Evolutionary conservation across 1,140 invertebrate genomes (phyloP).

Genomic region (Macrocentrus cingulum): DNA sequence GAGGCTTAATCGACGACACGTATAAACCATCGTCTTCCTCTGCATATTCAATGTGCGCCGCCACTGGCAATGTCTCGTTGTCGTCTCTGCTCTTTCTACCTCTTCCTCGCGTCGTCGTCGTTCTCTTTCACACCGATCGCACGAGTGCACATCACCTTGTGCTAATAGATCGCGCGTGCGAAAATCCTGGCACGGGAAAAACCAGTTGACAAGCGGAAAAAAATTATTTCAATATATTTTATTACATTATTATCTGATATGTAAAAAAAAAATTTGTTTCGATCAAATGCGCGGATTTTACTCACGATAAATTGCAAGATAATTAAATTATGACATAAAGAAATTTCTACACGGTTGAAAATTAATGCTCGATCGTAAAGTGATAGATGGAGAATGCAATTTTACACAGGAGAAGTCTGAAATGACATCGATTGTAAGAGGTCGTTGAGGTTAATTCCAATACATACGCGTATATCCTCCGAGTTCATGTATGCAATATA

Average conservation of each 20-base stretch:
- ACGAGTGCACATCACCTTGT: constrained; percentile 13
- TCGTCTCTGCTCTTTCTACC: constrained; percentile 27
- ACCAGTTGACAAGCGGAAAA: no score
- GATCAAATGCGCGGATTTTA: no score
- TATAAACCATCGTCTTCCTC: constrained; percentile 53
- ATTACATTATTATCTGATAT: no score
- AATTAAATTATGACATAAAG: neutral
- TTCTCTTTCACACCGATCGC: constrained; percentile 6
- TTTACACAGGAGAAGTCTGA: constrained; percentile 20
- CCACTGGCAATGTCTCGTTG: constrained; percentile 1
- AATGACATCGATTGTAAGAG: constrained; percentile 18
- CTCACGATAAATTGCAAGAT: neutral
- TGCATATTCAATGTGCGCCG: constrained; percentile 52
- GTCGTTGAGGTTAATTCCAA: constrained; percentile 27
- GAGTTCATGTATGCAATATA: constrained; percentile 21
- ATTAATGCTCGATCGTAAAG: constrained; percentile 21
- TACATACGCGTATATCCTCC: constrained; percentile 28
- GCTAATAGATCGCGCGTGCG: constrained; percentile 16
- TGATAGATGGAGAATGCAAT: constrained; percentile 30
- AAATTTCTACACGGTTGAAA: neutral
- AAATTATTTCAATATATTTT: no score
- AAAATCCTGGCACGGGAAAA: neutral
- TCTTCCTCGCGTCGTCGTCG: neutral
- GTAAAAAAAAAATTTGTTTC: no score
- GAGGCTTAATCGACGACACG: constrained; percentile 57